These are phyloP conservation scores for Pao palembangensis DNA, from an alignment of 2,113 vertebrate species.

Conservation along the genomic window DNA sequence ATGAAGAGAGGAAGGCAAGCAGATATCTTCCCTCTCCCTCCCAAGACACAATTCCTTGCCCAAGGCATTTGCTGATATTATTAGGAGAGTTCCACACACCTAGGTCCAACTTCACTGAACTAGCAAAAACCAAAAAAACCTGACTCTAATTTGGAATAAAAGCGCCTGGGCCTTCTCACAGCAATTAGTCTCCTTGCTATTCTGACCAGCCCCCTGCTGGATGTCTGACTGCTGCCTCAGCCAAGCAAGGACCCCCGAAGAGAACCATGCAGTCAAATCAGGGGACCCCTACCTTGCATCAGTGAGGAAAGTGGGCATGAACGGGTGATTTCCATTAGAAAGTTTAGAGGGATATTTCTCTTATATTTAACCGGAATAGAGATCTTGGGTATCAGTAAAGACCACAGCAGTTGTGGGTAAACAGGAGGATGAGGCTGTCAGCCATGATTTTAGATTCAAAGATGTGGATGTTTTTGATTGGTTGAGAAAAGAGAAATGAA, in stretches of 20 bases:
- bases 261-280: conserved; percentile 27
- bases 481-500: background rate
- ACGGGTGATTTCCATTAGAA: conserved; percentile 64
- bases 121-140: conserved; percentile 32
- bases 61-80: conserved; percentile 39
- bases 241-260: conserved; percentile 42
- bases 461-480: background rate
- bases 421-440: background rate
- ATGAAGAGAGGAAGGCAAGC: conserved; percentile 38
- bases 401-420: background rate
- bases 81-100: conserved; percentile 38
- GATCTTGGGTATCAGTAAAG: conserved; percentile 7
- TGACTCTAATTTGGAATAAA: conserved; percentile 68
- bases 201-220: conserved; percentile 32
- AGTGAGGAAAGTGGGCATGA: conserved; percentile 38
- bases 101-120: conserved; percentile 30
- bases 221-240: conserved; percentile 52
- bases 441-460: background rate
- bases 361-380: conserved; percentile 35
- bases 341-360: conserved; percentile 32
- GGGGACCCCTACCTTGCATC: conserved; percentile 57
- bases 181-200: conserved; percentile 32
- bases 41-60: conserved; percentile 34
- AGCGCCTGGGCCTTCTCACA: conserved; percentile 35
- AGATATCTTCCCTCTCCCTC: conserved; percentile 36